These are phyloP conservation scores for Blennius ocellaris DNA, from an alignment of 2,113 vertebrate genomes.

Conservation along the genomic window DNA sequence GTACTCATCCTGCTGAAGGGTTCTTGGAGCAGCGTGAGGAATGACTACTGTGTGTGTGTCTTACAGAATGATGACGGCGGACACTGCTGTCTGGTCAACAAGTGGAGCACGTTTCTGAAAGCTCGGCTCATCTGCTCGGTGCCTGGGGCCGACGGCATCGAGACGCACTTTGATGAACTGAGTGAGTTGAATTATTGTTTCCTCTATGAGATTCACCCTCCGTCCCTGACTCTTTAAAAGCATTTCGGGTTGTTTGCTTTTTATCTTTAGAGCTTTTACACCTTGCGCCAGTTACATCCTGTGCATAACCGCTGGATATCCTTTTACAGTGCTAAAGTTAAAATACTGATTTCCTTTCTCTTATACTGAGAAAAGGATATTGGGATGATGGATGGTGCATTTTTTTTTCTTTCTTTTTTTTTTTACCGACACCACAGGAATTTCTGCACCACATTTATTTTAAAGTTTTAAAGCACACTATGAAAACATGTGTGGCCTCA, in stretches of 20 bases:
- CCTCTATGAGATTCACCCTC: slow-evolving; percentile 2
- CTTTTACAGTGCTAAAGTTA: neutral
- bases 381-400: no score
- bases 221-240: neutral
- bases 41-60: slow-evolving; percentile 35
- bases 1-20: slow-evolving; percentile 5
- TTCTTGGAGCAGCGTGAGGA: slow-evolving; percentile 9
- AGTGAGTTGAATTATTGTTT: slow-evolving; percentile 84
- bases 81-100: slow-evolving; percentile 98
- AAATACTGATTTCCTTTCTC: no score
- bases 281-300: neutral
- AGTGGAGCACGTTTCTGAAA: slow-evolving; percentile 99
- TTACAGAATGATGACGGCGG: slow-evolving; percentile 94
- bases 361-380: no score
- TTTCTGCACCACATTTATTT: no score
- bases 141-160: slow-evolving; percentile 91
- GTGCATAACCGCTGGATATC: neutral
- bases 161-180: slow-evolving; percentile 98
- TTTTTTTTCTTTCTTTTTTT: no score
- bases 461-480: slow-evolving; percentile 28
- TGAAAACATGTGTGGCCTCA: slow-evolving; percentile 23
- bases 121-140: slow-evolving; percentile 97
- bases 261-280: slow-evolving; percentile 8
- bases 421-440: no score
- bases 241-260: neutral